Conservation (phyloP, 2,888 invertebrate species). For the Mimumesa dahlbomi region DNA sequence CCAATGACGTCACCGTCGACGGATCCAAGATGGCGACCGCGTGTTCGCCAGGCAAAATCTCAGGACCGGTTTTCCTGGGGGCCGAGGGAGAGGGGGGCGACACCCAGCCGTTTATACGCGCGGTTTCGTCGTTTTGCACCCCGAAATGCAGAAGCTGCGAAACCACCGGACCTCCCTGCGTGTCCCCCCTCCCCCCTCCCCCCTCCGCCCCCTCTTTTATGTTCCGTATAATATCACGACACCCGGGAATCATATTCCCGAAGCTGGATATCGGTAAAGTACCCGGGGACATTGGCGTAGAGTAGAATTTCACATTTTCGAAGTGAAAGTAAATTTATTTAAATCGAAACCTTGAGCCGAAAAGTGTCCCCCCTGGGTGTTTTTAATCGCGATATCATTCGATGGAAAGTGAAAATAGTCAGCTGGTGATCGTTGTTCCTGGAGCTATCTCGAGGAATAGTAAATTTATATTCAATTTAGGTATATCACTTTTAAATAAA, state of each 20-base stretch:
- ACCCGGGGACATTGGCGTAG: slow-evolving; percentile 9
- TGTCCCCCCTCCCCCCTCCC: too few species aligned
- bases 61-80: slow-evolving; percentile 63
- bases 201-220: not conserved
- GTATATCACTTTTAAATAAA: too few species aligned
- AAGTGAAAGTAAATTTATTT: too few species aligned
- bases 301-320: not conserved
- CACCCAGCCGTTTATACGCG: slow-evolving; percentile 60
- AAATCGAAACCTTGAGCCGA: too few species aligned
- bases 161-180: slow-evolving; percentile 36
- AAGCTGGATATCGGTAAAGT: slow-evolving; percentile 3
- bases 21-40: slow-evolving; percentile 66
- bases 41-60: slow-evolving; percentile 64
- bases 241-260: slow-evolving; percentile 22
- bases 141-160: slow-evolving; percentile 54
- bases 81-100: slow-evolving; percentile 45
- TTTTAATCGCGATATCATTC: too few species aligned
- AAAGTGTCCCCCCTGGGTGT: too few species aligned
- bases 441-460: too few species aligned
- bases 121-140: slow-evolving; percentile 51
- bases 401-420: too few species aligned
- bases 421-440: too few species aligned
- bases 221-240: slow-evolving; percentile 28
- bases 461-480: too few species aligned
- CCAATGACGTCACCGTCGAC: slow-evolving; percentile 72